Conservation (phyloP, 2,797 vertebrate species). For the Sparidentex hasta region DNA sequence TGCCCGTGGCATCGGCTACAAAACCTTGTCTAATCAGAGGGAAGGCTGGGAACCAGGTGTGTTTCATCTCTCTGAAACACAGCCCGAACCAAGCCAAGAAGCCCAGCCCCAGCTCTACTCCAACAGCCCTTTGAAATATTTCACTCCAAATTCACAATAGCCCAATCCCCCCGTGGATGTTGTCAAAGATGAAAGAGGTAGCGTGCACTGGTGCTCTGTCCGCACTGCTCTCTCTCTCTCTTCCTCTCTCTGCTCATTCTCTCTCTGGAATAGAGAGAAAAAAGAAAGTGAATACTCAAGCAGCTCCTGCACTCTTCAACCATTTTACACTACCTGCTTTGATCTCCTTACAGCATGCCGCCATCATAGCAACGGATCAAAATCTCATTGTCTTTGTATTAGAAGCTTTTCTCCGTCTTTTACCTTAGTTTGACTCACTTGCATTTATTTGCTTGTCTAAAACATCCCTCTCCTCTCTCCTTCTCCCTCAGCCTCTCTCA, state of each 20-base stretch:
- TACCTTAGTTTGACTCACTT: constrained; percentile 69
- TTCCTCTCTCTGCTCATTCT: constrained; percentile 71
- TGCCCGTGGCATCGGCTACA: constrained; percentile 54
- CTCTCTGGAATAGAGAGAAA: constrained; percentile 75
- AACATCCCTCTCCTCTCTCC: constrained; percentile 43
- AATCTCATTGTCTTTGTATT: constrained; percentile 74
- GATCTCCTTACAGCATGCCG: constrained; percentile 76
- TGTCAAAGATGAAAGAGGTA: constrained; percentile 86
- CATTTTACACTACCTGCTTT: constrained; percentile 83
- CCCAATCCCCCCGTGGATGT: constrained; percentile 83
- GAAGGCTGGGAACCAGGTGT: constrained; percentile 71
- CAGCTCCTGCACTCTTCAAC: constrained; percentile 82
- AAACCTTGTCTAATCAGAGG: constrained; percentile 63
- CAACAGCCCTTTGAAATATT: constrained; percentile 85
- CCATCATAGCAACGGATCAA: constrained; percentile 76
- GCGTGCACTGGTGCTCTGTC: constrained; percentile 79
- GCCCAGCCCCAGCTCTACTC: constrained; percentile 65
- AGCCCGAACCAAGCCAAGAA: constrained; percentile 66
- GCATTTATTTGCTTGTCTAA: constrained; percentile 78
- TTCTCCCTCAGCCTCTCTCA: constrained; percentile 59
- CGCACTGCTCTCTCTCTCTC: constrained; percentile 71
- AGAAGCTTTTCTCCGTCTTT: constrained; percentile 61
- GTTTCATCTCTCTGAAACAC: constrained; percentile 77
- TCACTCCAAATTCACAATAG: constrained; percentile 86
- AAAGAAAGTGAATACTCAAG: constrained; percentile 84